Percentiles rank a stretch among this genome's conserved stretches.
Conservation (phyloP, 2,113 vertebrate species). For the Colinus virginianus region DNA sequence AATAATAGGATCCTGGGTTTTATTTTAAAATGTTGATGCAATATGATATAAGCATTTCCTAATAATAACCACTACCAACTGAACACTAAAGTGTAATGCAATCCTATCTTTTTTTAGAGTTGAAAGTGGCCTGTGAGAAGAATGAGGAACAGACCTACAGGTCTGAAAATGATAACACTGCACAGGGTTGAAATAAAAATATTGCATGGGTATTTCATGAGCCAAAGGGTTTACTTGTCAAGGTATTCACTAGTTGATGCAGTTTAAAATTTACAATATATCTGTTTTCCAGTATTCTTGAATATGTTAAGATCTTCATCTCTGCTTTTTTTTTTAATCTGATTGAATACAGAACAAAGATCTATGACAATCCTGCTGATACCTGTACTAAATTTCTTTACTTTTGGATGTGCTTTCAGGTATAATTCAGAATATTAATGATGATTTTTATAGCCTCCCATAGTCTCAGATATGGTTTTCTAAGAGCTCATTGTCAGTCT, state of each 20-base stretch:
- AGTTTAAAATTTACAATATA: not conserved
- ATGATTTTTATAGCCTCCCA: not conserved
- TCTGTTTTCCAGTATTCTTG: not conserved
- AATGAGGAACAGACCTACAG: not conserved
- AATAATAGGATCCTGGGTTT: not conserved
- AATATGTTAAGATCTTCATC: not conserved
- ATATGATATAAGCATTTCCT: not conserved
- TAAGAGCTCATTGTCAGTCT: not conserved
- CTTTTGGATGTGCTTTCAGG: not conserved
- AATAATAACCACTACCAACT: not conserved
- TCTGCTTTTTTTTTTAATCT: not conserved
- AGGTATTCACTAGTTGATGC: not conserved
- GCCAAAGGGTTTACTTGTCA: not conserved
- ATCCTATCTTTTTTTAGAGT: not conserved
- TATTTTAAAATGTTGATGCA: not conserved
- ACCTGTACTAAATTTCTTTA: not conserved
- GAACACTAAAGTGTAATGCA: not conserved
- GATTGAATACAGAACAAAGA: slow-evolving; percentile 2
- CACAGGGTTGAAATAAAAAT: not conserved
- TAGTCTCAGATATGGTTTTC: not conserved
- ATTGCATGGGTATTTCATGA: not conserved
- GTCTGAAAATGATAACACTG: not conserved
- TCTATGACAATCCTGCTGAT: not conserved
- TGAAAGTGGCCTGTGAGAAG: not conserved
- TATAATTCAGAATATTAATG: not conserved